These are phyloP conservation scores for Pagrus major DNA, from an alignment of 2,113 vertebrate species.

Conservation along the genomic window DNA sequence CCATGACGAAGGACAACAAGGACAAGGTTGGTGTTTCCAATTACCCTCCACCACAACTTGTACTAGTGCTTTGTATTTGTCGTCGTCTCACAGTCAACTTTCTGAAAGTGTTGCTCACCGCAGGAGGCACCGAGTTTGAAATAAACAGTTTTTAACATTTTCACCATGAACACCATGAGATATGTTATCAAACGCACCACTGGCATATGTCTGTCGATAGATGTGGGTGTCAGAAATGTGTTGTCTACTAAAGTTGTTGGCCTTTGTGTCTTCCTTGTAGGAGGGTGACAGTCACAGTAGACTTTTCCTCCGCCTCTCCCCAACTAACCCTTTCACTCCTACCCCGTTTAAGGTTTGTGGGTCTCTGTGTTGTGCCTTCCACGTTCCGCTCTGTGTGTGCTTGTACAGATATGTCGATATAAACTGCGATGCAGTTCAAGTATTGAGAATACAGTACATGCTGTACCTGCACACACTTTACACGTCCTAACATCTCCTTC, in stretches of 20 bases:
- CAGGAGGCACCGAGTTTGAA: neutral
- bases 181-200: neutral
- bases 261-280: constrained; percentile 92
- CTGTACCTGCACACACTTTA: constrained; percentile 44
- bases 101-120: neutral
- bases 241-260: constrained; percentile 64
- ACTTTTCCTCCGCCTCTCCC: constrained; percentile 92
- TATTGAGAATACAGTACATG: neutral
- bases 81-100: neutral
- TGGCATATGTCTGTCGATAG: constrained; percentile 13
- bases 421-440: neutral
- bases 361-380: constrained; percentile 71
- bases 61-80: constrained; percentile 8
- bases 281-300: constrained; percentile 91
- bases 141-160: neutral
- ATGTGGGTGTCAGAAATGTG: constrained; percentile 47
- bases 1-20: constrained; percentile 57
- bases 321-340: constrained; percentile 98
- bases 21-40: constrained; percentile 78
- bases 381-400: constrained; percentile 31
- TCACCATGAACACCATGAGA: neutral
- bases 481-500: constrained; percentile 50
- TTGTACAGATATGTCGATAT: constrained; percentile 19
- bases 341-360: constrained; percentile 98
- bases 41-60: constrained; percentile 1